Evolutionary conservation across 1,140 invertebrate genomes (phyloP).

Genomic region (Micrasema minimum): DNA sequence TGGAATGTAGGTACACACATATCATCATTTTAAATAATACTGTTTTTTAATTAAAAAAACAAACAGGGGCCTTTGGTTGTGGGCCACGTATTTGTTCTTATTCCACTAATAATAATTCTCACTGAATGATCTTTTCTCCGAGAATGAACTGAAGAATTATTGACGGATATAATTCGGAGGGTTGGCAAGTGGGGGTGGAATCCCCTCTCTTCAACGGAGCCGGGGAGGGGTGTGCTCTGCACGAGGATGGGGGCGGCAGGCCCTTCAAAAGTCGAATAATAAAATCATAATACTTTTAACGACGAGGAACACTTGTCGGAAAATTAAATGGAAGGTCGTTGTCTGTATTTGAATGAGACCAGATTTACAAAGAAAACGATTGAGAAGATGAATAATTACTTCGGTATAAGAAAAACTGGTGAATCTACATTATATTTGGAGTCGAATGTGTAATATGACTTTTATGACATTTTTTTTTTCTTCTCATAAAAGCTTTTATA

Average conservation of each 20-base stretch:
- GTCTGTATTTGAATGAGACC: conserved; percentile 13
- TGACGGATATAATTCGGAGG: conserved; percentile 36
- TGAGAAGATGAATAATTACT: neutral
- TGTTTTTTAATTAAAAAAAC: no score
- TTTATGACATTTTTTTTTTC: no score
- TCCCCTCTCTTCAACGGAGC: no score
- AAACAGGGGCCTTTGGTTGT: no score
- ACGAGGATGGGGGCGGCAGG: neutral
- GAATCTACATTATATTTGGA: no score
- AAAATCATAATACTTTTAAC: conserved; percentile 40
- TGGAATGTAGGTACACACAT: no score
- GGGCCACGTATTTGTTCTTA: conserved; percentile 3
- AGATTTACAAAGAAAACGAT: conserved; percentile 7
- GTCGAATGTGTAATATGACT: no score
- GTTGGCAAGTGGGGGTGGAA: conserved; percentile 10
- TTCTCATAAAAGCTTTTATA: no score
- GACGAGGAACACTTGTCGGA: conserved; percentile 35
- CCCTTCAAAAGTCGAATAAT: conserved; percentile 27
- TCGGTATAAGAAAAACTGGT: neutral
- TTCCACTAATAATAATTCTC: conserved; percentile 25
- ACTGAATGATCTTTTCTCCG: conserved; percentile 25
- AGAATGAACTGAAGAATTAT: conserved; percentile 30
- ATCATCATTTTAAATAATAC: no score
- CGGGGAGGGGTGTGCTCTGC: neutral
- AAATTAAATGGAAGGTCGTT: conserved; percentile 24